Base-by-base conservation (phyloP, 2,113 vertebrate genomes). In the Atherinomorus stipes region DNA sequence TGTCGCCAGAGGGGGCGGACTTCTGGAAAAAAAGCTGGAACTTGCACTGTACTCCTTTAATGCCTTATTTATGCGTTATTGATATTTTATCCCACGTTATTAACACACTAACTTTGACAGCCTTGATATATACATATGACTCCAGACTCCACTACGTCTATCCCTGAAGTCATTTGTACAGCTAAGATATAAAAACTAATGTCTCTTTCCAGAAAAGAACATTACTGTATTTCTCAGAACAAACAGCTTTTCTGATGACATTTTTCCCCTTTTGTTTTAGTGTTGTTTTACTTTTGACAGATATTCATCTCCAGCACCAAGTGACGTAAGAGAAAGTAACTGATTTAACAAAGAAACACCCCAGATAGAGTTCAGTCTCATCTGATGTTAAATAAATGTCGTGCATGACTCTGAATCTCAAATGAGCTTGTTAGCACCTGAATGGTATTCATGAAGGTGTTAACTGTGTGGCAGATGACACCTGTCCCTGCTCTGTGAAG, bases 401-500 rank as follows among this genome's bases (percentile, higher is more conserved):
- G 18, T 18, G 11, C 40, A 2, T 64, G 65, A 52, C 53, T 76
- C 52, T 69, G 65, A 78, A 62, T 68, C 23, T 81, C 38, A 21
- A 26, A 42, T n/a, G 34, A 64, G 70, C 83, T 73, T 53, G 63
- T 85, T 83, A 66, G 67, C 85, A 44, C 72, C 52, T 77, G 72
- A 77, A 76, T 82, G 68, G 8, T 58, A 85, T 88, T 86, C 79
- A 76, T 74, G 81, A 78, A 74, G 63, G 76, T 80, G 82, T 80
- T 78, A 69, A 78, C 78, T 64, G 68, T 67, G 78, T 38, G 47
- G 71, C 85, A 78, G 86, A 83, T 69, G 83, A 87, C 85, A 84
- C 87, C 85, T 87, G 87, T 78, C 76, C 45, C 47, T 74, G 71
- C 78, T 89, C 85, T 62, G 74, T 69, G 78, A 83, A 76, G 78